These are phyloP conservation scores for Brachirus orientalis DNA, from an alignment of 2,113 vertebrate species.

Conservation along the genomic window DNA sequence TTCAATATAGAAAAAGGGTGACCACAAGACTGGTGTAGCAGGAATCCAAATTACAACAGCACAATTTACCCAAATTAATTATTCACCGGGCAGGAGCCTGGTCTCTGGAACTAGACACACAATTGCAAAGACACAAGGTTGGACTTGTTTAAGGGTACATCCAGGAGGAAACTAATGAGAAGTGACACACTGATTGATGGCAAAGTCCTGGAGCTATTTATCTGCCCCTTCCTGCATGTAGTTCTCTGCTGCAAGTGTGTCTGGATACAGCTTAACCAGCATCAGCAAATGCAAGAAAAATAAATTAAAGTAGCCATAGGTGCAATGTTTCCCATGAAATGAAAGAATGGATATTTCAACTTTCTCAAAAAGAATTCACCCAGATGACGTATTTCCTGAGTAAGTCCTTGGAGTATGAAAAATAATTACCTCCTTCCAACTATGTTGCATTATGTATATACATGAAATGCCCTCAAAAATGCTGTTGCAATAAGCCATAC, in stretches of 20 bases:
- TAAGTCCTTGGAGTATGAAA: slow-evolving; percentile 29
- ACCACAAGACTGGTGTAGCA: slow-evolving; percentile 48
- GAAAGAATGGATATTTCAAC: neutral
- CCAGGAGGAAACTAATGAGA: slow-evolving; percentile 65
- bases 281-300: slow-evolving; percentile 1
- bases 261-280: slow-evolving; percentile 6
- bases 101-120: slow-evolving; percentile 68
- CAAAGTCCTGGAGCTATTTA: slow-evolving; percentile 52
- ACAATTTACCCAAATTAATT: slow-evolving; percentile 78
- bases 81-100: slow-evolving; percentile 59
- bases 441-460: slow-evolving; percentile 31
- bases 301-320: neutral
- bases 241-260: slow-evolving; percentile 13
- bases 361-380: slow-evolving; percentile 1
- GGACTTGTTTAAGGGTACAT: slow-evolving; percentile 71
- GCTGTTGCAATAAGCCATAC: slow-evolving; percentile 7
- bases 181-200: slow-evolving; percentile 67
- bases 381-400: neutral
- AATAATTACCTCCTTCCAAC: slow-evolving; percentile 38
- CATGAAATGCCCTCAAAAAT: slow-evolving; percentile 25
- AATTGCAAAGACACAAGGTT: slow-evolving; percentile 72
- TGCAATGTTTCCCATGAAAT: slow-evolving; percentile 9
- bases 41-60: slow-evolving; percentile 63
- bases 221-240: slow-evolving; percentile 27
- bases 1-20: slow-evolving; percentile 49